phyloP scores from a whole-genome alignment of 2,888 invertebrate genomes.

The Acanthosepion esculentum region DNA sequence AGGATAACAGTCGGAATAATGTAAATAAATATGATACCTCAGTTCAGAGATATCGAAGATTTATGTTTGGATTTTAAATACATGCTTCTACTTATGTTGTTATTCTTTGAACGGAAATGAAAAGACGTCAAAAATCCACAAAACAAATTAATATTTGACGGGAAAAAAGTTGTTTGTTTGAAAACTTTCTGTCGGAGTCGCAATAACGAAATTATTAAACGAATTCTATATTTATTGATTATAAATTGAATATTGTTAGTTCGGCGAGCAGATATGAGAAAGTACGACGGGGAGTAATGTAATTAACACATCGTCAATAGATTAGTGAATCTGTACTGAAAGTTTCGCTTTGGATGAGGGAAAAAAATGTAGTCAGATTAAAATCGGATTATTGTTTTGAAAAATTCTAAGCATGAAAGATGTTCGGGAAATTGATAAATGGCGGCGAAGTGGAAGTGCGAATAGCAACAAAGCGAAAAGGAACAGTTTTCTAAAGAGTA shows the following conservation, averaged over 20 bases:
- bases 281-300: background rate
- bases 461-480: background rate
- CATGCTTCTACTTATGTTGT: background rate
- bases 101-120: background rate
- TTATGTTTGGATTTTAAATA: background rate
- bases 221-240: background rate
- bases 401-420: background rate
- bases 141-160: background rate
- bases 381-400: constrained; percentile 5
- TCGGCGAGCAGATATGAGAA: too few species aligned
- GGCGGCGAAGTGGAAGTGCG: background rate
- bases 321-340: background rate
- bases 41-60: too few species aligned
- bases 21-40: too few species aligned
- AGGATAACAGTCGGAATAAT: too few species aligned
- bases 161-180: background rate
- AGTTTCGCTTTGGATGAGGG: background rate
- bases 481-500: background rate
- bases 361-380: background rate
- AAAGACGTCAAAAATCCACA: background rate
- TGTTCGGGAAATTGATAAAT: background rate
- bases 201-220: background rate
- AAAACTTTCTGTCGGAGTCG: background rate
- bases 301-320: background rate
- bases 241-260: background rate